Conservation (phyloP, 1,140 invertebrate species). For the Cataglyphis hispanica region DNA sequence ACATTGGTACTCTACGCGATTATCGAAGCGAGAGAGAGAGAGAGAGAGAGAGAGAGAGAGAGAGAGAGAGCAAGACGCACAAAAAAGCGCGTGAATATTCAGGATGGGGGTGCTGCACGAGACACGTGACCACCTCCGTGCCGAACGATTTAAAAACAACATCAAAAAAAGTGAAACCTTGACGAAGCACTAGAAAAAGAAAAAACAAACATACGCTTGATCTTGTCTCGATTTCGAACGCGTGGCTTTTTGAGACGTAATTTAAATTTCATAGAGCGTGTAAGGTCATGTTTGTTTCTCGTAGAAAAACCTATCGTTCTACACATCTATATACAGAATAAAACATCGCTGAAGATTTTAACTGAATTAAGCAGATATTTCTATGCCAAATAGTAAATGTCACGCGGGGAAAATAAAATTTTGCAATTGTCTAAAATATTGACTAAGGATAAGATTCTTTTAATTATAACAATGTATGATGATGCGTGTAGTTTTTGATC, state of each 20-base stretch:
- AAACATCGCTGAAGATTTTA: conserved; percentile 9
- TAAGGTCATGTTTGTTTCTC: conserved; percentile 5
- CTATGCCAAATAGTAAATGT: conserved; percentile 14
- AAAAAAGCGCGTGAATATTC: neutral
- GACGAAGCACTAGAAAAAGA: conserved; percentile 32
- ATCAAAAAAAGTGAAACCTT: conserved; percentile 51
- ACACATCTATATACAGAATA: neutral
- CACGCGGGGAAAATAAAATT: neutral
- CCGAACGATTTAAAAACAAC: conserved; percentile 42
- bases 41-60: too few relatives aligned
- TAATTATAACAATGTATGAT: neutral
- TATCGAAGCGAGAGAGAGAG: neutral
- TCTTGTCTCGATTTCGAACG: conserved; percentile 26
- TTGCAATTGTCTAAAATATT: neutral
- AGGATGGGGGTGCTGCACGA: neutral
- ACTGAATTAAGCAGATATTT: conserved; percentile 19
- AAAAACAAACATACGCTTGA: conserved; percentile 4
- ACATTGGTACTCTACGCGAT: neutral
- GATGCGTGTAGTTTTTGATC: neutral
- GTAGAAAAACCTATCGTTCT: neutral
- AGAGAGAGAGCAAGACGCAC: neutral
- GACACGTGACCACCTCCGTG: conserved; percentile 45
- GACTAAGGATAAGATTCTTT: neutral
- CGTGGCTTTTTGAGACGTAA: neutral
- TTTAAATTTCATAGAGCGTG: neutral